Base-by-base conservation (phyloP, 2,113 vertebrate genomes). In the Sorex araneus region DNA sequence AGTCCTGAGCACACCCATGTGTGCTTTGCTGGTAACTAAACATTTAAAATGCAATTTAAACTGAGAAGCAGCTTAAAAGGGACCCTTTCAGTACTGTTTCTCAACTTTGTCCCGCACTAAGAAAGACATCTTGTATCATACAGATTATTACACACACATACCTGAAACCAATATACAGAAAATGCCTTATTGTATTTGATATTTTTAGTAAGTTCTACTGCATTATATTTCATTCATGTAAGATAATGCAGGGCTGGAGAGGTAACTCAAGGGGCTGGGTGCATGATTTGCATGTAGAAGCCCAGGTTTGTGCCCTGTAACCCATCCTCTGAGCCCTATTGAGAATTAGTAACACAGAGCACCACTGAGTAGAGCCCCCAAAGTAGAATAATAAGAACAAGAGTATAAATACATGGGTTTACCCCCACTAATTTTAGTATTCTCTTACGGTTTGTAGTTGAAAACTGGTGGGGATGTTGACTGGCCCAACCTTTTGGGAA, bases 21-120 rank as follows among this genome's bases (percentile, higher is more conserved):
- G 19, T 60, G 57, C 11, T 92, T 85, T 86, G 71, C 32, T 69
- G 36, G 57, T 47, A 86, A 71, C n/a, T 67, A 75, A 34, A 71
- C 70, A 12, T 75, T 95, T 85, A 43, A 91, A 94, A 83, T 93
- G 64, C 91, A 6, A 57, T 86, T 94, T 93, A 94, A 91, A 84
- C 74, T 85, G 78, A 91, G 57, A 47, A 69, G 5, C 32, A 69
- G 0, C 64, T 64, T 70, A 83, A 19, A 28, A 8, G 19, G 79
- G 4, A 21, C 57, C 57, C 30, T 34, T 71, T 60, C 71, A 76
- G 25, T 80, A 89, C 2, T 21, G 16, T 78, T 90, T 73, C 63
- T 93, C 36, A 57, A 0, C 85, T 94, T 93, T 84, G 83, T 63
- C 60, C 30, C 19, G n/a, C 70, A 40, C 36, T 34, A 45, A 90